These are phyloP conservation scores for Hypotaenidia okinawae DNA, from an alignment of 2,797 vertebrate genomes.

Conservation along the genomic window DNA sequence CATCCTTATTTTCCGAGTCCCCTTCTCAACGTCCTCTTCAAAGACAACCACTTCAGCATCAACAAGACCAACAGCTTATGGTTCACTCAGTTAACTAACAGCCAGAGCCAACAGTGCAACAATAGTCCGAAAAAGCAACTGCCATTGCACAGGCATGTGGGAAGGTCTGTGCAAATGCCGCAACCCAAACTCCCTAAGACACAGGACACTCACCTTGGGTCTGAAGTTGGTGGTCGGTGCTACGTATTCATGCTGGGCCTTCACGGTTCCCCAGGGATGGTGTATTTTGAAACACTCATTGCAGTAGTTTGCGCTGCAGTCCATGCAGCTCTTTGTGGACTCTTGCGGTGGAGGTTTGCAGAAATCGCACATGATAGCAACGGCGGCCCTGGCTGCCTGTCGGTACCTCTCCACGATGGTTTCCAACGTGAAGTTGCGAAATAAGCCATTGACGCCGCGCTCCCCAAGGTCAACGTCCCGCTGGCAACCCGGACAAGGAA, in stretches of 20 bases:
- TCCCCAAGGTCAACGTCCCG: constrained; percentile 95
- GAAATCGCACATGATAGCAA: constrained; percentile 94
- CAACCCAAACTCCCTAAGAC: not conserved
- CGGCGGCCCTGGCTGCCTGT: constrained; percentile 92
- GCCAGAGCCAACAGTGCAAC: not conserved
- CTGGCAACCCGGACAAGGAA: constrained; percentile 93
- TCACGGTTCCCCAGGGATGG: constrained; percentile 95
- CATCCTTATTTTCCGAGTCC: not conserved
- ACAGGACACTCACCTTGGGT: constrained; percentile 83
- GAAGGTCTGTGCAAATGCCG: not conserved
- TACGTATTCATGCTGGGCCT: constrained; percentile 96
- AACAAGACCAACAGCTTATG: not conserved
- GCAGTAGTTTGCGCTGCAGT: constrained; percentile 97
- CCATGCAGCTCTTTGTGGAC: constrained; percentile 98
- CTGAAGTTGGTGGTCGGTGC: constrained; percentile 96
- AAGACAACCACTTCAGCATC: not conserved
- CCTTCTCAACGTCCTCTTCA: not conserved
- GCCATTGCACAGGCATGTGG: fast-evolving
- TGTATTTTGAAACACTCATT: constrained; percentile 97
- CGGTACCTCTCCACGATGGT: constrained; percentile 95
- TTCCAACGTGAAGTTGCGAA: constrained; percentile 96
- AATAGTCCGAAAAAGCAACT: not conserved
- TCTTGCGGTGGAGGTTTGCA: constrained; percentile 94
- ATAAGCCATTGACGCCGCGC: constrained; percentile 95
- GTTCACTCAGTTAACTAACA: not conserved